Evolutionary conservation across 1,140 invertebrate genomes (phyloP).

Genomic region (Pinna nobilis): DNA sequence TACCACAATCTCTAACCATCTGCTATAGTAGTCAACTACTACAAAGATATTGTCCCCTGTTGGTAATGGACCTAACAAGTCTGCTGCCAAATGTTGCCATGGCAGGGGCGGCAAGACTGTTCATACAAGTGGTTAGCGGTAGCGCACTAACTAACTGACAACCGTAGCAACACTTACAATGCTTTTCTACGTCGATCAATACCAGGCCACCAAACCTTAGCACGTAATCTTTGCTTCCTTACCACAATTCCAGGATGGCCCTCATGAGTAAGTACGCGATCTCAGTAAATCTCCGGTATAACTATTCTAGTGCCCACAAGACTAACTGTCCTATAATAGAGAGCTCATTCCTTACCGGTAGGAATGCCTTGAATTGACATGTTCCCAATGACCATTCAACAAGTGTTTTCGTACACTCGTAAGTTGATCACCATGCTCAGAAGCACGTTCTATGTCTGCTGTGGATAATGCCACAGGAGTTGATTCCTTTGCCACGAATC

Average conservation of each 20-base stretch:
- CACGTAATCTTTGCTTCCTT: conserved; percentile 37
- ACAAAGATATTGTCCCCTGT: conserved; percentile 31
- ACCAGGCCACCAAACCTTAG: conserved; percentile 51
- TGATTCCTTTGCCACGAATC: background rate
- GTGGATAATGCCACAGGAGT: conserved; percentile 28
- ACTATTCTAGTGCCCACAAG: conserved; percentile 38
- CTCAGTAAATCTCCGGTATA: conserved; percentile 14
- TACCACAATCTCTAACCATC: conserved; percentile 40
- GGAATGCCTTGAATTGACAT: conserved; percentile 23
- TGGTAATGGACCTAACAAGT: no score
- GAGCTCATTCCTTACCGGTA: conserved; percentile 33
- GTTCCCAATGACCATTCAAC: no score
- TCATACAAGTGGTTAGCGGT: conserved; percentile 3
- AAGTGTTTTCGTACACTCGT: no score
- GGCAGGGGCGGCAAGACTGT: conserved; percentile 28
- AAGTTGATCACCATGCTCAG: conserved; percentile 29
- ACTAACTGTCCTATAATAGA: conserved; percentile 41
- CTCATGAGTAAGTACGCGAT: conserved; percentile 41
- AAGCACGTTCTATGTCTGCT: conserved; percentile 30
- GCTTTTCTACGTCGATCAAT: conserved; percentile 44
- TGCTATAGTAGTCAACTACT: conserved; percentile 48
- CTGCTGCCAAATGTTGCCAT: conserved; percentile 50
- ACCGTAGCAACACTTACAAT: conserved; percentile 30
- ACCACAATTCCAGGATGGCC: conserved; percentile 44
- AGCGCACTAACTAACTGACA: conserved; percentile 40